Conservation (phyloP, 1,140 invertebrate genomes). For the Bombus vancouverensis region DNA sequence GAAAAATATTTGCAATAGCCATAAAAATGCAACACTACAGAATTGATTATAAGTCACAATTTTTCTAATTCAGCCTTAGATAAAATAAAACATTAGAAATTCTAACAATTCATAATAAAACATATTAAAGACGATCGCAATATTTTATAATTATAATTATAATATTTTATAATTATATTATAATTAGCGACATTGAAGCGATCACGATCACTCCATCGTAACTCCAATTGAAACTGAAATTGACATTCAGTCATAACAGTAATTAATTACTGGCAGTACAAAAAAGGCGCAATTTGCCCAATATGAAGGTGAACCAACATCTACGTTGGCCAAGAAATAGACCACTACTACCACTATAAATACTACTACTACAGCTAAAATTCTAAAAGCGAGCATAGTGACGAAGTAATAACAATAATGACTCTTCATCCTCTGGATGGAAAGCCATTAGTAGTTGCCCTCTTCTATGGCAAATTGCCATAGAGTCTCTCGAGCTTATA, state of each 20-base stretch:
- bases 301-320: neutral
- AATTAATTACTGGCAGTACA: neutral
- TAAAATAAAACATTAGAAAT: neutral
- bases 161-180: too few relatives aligned
- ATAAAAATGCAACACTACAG: too few relatives aligned
- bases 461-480: neutral
- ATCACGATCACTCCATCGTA: neutral
- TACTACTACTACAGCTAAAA: neutral
- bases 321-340: neutral
- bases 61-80: too few relatives aligned
- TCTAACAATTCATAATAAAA: neutral
- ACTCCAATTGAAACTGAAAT: neutral
- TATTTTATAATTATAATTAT: neutral
- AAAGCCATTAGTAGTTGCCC: neutral
- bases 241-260: neutral
- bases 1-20: neutral
- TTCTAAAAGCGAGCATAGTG: neutral
- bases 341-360: neutral
- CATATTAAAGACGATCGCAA: neutral
- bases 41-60: too few relatives aligned
- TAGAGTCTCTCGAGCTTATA: neutral
- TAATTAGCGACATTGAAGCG: neutral
- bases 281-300: neutral
- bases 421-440: neutral
- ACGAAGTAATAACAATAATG: constrained; percentile 1